Evolutionary conservation across 2,797 vertebrate species (phyloP), one percentile per base, ranked within the genome.

Genomic region (Coregonus sp.): DNA sequence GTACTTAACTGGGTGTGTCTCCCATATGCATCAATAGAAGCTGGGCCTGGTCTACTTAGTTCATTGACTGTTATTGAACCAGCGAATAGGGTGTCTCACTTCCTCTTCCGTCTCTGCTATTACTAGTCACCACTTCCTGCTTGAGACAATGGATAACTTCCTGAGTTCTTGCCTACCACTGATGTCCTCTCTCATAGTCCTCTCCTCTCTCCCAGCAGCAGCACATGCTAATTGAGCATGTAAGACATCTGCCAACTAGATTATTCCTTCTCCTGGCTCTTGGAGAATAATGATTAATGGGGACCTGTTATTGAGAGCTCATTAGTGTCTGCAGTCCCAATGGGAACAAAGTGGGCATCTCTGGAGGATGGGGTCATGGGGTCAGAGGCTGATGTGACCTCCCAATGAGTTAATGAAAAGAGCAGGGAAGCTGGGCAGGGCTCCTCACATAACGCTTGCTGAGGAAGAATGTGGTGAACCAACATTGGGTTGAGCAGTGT

Each of bases 261-360:
- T 54, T 75, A 65, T 16, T 47, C 7, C 73, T 5, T 68, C 40
- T 73, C 9, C 29, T 71, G 5, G 40, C 35, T 33, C 78, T 68
- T 47, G 88, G 74, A 78, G 66, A 74, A 47, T 84, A 75, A 80
- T 73, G 73, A 75, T 5, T 79, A 82, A 81, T 84, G 75, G 72
- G 63, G 73, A 56, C 40, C 78, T 80, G 80, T 82, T 82, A 85
- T 75, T 56, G 74, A 84, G 78, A 81, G 80, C 84, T 89, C 79
- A 82, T 89, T 87, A 89, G 72, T 72, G 61, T 73, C 71, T 25
- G 15, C 68, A 74, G 73, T 76, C 79, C 61, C 81, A 75, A 80
- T 1, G 1, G 80, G 86, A 85, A 89, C 85, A 91, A 87, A 88
- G 87, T 70, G 51, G 40, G 59, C 12, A 61, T 80, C 78, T 37